Evolutionary conservation across 2,888 invertebrate species (phyloP).

Genomic region (Erebia aethiops): DNA sequence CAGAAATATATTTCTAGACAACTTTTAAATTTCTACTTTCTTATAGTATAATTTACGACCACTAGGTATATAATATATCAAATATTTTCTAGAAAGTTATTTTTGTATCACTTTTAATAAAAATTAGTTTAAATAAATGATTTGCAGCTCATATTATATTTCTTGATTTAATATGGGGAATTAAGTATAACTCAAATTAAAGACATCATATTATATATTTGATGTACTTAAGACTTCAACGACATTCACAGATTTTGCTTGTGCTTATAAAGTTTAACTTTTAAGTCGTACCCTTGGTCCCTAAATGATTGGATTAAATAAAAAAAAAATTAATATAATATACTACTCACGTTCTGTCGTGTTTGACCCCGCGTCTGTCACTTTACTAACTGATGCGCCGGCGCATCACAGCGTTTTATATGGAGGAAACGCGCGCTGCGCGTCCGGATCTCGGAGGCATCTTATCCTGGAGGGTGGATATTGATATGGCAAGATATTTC

Average conservation of each 20-base stretch:
- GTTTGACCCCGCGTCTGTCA: slow-evolving; percentile 62
- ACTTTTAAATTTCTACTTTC: not conserved
- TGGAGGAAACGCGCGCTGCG: slow-evolving; percentile 59
- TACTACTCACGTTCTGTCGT: slow-evolving; percentile 63
- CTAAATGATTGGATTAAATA: not conserved
- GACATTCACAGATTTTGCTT: not conserved
- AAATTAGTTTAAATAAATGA: not conserved
- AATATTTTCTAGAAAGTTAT: not conserved
- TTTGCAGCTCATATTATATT: not conserved
- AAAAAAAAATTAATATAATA: slow-evolving; percentile 8
- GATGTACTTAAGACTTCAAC: not conserved
- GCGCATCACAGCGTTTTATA: slow-evolving; percentile 68
- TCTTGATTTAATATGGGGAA: not conserved
- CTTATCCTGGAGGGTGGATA: slow-evolving; percentile 34
- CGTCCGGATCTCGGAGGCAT: slow-evolving; percentile 33
- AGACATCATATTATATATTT: too few relatives aligned
- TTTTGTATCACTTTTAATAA: not conserved
- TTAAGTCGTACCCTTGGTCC: not conserved
- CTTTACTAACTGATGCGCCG: slow-evolving; percentile 68
- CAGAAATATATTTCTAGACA: not conserved
- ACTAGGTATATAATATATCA: not conserved
- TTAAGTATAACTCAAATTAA: not conserved
- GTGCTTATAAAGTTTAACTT: not conserved
- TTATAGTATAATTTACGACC: not conserved
- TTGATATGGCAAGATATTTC: slow-evolving; percentile 15